phyloP scores from a whole-genome alignment of 1,140 invertebrate species.

The Brachionus paranguensis region DNA sequence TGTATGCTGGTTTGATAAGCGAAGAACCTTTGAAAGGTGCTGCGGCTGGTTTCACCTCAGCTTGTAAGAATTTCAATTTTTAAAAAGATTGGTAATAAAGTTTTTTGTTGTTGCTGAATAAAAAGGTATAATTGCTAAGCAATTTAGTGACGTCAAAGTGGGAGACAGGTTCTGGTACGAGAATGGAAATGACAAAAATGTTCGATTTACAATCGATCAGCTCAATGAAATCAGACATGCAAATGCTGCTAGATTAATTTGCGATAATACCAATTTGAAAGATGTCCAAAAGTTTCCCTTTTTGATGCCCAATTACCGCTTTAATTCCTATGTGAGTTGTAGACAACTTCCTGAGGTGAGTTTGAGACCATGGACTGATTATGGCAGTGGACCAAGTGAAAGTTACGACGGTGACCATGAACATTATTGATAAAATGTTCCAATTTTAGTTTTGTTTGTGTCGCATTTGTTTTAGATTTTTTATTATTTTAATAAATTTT shows the following conservation, averaged over 20 bases:
- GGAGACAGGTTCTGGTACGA: slow-evolving; percentile 97
- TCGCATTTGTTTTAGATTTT: not conserved
- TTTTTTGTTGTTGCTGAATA: not conserved
- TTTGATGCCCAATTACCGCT: not conserved
- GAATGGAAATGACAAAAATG: slow-evolving; percentile 42
- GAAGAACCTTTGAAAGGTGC: slow-evolving; percentile 76
- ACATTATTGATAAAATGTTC: not conserved
- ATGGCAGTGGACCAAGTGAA: not conserved
- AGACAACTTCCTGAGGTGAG: not conserved
- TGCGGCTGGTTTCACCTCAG: slow-evolving; percentile 85
- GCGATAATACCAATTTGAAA: slow-evolving; percentile 1
- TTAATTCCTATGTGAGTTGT: not conserved
- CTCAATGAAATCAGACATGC: not conserved
- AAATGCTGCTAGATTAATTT: slow-evolving; percentile 27
- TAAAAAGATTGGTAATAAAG: not conserved
- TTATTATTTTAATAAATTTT: not conserved
- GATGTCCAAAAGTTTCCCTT: not conserved
- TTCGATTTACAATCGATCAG: not conserved
- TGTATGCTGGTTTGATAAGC: slow-evolving; percentile 64
- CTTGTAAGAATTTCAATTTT: slow-evolving; percentile 60
- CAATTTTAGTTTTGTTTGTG: not conserved
- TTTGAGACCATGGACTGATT: slow-evolving; percentile 2
- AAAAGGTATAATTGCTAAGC: slow-evolving; percentile 71
- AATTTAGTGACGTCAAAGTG: slow-evolving; percentile 76
- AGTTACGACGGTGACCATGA: not conserved